Conservation (phyloP, 1,140 invertebrate species). For the Dendroctonus ponderosae region DNA sequence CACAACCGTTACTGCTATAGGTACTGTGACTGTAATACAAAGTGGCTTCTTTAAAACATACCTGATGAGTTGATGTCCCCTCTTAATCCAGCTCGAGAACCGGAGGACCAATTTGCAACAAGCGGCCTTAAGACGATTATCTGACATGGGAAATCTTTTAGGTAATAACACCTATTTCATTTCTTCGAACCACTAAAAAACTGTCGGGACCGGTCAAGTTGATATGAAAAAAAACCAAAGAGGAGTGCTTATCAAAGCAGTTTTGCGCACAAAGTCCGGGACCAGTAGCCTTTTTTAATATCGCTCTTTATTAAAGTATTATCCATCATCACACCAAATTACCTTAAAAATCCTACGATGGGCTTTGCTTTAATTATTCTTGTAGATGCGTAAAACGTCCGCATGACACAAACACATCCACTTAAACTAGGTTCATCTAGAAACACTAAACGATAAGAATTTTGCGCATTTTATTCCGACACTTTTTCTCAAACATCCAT, state of each 20-base stretch:
- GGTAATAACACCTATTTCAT: constrained; percentile 25
- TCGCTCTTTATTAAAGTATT: no score
- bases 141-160: constrained; percentile 17
- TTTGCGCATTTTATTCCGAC: no score
- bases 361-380: no score
- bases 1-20: constrained; percentile 30
- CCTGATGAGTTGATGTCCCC: constrained; percentile 38
- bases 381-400: no score
- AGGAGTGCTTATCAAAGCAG: not conserved
- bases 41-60: constrained; percentile 46
- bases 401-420: no score
- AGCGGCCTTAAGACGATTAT: constrained; percentile 33
- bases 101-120: constrained; percentile 37
- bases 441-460: no score
- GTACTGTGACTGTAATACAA: constrained; percentile 43
- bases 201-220: not conserved
- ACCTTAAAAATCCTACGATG: no score
- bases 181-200: constrained; percentile 14
- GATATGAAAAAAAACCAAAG: not conserved
- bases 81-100: constrained; percentile 28
- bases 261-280: no score
- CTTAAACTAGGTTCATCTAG: no score
- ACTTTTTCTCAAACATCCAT: no score
- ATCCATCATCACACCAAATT: no score
- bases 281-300: no score